These are phyloP conservation scores for Salmo trutta DNA, from an alignment of 2,797 vertebrate species.

Conservation along the genomic window DNA sequence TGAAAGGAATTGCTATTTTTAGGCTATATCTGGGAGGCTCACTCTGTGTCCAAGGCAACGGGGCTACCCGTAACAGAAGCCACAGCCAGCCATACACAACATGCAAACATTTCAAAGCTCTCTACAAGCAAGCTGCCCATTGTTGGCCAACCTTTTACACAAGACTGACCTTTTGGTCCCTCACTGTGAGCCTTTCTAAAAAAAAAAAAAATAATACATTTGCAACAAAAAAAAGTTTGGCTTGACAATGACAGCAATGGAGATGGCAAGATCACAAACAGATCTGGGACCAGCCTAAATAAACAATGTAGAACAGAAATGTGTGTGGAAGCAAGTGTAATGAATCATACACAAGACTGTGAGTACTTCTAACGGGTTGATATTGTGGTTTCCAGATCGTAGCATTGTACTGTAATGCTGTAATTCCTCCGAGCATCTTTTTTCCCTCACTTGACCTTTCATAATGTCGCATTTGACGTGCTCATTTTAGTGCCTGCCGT, in stretches of 20 bases:
- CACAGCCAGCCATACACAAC: background rate
- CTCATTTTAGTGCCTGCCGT: background rate
- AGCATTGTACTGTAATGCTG: background rate
- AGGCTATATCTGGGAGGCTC: background rate
- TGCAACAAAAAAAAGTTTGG: background rate
- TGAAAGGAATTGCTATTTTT: conserved; percentile 4
- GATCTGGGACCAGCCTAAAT: background rate
- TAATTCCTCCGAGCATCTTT: background rate
- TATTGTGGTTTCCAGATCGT: background rate
- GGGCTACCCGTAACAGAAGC: background rate
- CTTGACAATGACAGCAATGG: background rate
- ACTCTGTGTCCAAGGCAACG: conserved; percentile 5
- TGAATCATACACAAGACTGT: background rate
- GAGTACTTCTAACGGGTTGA: conserved; percentile 1
- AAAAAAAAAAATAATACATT: background rate
- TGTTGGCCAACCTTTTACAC: background rate
- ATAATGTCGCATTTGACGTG: conserved; percentile 8
- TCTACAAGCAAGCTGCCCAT: background rate
- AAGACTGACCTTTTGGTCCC: background rate
- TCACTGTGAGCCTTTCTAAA: background rate
- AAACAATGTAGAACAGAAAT: no score
- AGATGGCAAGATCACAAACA: background rate
- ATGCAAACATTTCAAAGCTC: background rate
- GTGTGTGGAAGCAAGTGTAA: background rate
- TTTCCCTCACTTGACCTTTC: conserved; percentile 9